Evolutionary conservation across 2,888 invertebrate species (phyloP).

Genomic region (Drosophila antonietae): DNA sequence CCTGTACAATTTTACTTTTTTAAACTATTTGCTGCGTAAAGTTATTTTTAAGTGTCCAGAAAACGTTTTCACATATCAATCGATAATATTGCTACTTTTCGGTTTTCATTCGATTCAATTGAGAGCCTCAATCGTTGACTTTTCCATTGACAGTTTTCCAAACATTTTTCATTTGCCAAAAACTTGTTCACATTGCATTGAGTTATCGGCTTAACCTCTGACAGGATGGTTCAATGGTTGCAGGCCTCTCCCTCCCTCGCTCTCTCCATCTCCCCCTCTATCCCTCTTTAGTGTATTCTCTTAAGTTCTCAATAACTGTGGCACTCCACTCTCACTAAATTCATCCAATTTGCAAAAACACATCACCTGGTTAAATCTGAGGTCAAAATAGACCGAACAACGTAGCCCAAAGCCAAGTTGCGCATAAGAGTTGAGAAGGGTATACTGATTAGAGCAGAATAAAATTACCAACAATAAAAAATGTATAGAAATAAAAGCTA

Average conservation of each 20-base stretch:
- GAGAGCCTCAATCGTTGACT: background rate
- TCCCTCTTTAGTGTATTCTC: background rate
- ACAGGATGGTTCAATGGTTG: slow-evolving; percentile 14
- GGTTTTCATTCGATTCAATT: slow-evolving; percentile 2
- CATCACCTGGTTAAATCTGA: slow-evolving; percentile 34
- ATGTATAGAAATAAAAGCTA: background rate
- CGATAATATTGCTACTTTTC: background rate
- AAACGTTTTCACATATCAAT: background rate
- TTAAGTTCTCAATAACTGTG: background rate
- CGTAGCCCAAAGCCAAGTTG: slow-evolving; percentile 17
- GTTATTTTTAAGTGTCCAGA: background rate
- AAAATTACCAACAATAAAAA: background rate
- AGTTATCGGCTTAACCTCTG: slow-evolving; percentile 30
- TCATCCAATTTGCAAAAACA: slow-evolving; percentile 70
- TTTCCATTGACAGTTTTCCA: slow-evolving; percentile 10
- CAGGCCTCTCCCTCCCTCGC: background rate
- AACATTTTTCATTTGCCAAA: slow-evolving; percentile 15
- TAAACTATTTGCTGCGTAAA: background rate
- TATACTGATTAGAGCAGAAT: background rate
- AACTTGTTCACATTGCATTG: slow-evolving; percentile 27
- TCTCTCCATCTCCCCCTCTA: background rate
- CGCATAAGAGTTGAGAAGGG: background rate
- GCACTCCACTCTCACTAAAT: slow-evolving; percentile 30
- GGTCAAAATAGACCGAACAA: slow-evolving; percentile 29
- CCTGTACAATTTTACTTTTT: background rate